Evolutionary conservation across 2,113 vertebrate species (phyloP), one percentile per base, ranked within the genome.

Genomic region (Puffinus mauretanicus): DNA sequence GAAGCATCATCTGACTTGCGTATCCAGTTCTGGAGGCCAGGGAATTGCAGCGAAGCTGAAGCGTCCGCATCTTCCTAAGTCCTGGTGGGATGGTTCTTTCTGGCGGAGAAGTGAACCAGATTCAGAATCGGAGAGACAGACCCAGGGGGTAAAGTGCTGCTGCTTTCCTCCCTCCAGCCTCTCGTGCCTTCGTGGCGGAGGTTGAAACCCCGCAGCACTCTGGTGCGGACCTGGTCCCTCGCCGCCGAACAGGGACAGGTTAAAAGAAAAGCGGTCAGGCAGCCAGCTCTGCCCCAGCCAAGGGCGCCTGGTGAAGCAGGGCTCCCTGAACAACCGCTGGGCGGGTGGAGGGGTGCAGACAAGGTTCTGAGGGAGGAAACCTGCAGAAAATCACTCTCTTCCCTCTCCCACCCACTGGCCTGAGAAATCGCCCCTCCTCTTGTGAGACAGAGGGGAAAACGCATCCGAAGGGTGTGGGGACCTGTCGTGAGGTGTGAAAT

Each of bases 61-160:
- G 89, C 70, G 20, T 84, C 95, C 3, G 2, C 40, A 3, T 95
- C 88, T 81, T 92, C 82, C 87, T 94, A 96, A 49, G 85, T 77
- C 86, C 94, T 87, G 78, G 70, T 51, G 82, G 77, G 93, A 21
- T 92, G 94, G 73, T 40, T 42, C 84, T 82, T 87, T 54, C 95
- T 96, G 84, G 78, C 26, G 47, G 91, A 70, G 87, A 76, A 92
- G 75, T 15, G 75, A 96, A 96, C 13, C 20, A 42, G 66, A n/a
- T 64, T 87, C 34, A 72, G 77, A 60, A 60, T 78, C 47, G n/a
- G 60, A 61, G 29, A 82, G 44, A 65, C 11, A 2, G 5, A 20
- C 15, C 11, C 3, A 0, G 15, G 15, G 52, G 22, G 2, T 49
- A 8, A 71, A 44, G 5, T 57, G 79, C 77, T 82, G 65, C 82